Percentiles rank a stretch among this genome's conserved stretches.
These are phyloP conservation scores for Synaphobranchus kaupii DNA, from an alignment of 2,797 vertebrate species.

Conservation along the genomic window DNA sequence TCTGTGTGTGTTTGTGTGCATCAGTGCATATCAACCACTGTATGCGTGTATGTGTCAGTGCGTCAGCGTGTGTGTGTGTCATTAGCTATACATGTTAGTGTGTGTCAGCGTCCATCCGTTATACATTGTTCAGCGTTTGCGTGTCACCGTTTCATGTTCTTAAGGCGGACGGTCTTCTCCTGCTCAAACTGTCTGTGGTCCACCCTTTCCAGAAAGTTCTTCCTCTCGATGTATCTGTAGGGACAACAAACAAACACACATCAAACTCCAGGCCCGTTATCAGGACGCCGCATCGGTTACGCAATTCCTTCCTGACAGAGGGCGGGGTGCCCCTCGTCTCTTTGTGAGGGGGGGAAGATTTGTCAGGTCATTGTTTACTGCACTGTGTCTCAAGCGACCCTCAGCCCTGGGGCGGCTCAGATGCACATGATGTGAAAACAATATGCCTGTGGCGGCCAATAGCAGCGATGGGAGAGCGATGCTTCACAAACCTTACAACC, in stretches of 20 bases:
- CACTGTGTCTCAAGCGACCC: not conserved
- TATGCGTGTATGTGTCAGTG: not conserved
- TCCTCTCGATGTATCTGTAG: conserved; percentile 90
- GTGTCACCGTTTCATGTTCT: conserved; percentile 87
- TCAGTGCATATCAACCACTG: not conserved
- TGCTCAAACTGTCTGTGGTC: conserved; percentile 95
- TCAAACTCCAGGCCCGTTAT: not conserved
- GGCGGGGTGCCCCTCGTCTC: not conserved
- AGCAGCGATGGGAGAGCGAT: not conserved
- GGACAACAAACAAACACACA: conserved; percentile 38
- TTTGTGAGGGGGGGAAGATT: not conserved
- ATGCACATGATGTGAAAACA: not conserved
- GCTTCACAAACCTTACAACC: not conserved
- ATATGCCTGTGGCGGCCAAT: not conserved
- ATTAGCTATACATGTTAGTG: not conserved
- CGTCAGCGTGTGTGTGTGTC: not conserved
- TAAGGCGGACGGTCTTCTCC: conserved; percentile 86
- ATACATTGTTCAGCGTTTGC: not conserved
- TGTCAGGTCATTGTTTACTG: conserved; percentile 7
- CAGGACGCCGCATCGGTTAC: not conserved
- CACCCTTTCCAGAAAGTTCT: conserved; percentile 93
- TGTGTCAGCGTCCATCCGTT: not conserved
- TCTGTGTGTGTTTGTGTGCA: not conserved
- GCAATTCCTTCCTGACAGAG: conserved; percentile 6
- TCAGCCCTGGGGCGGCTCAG: not conserved